Conservation (phyloP, 2,888 invertebrate species). For the Neoaliturus tenellus region DNA sequence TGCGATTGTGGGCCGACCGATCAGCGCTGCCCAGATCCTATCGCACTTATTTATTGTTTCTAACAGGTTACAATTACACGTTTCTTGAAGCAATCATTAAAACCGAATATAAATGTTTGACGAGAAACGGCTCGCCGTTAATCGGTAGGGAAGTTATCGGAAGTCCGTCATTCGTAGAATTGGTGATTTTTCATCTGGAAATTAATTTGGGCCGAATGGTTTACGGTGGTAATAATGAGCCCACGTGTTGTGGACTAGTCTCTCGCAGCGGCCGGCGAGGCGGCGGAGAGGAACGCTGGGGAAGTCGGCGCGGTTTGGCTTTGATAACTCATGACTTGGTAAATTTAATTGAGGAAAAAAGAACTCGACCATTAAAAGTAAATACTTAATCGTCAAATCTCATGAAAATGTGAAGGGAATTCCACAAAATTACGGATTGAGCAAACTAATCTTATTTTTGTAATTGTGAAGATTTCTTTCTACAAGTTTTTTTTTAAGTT, state of each 20-base stretch:
- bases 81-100: conserved; percentile 46
- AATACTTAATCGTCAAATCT: no score
- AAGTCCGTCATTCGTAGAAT: conserved; percentile 43
- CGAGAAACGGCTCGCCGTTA: conserved; percentile 18
- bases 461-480: no score
- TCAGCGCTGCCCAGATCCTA: conserved; percentile 40
- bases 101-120: conserved; percentile 37
- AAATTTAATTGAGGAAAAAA: no score
- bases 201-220: conserved; percentile 42
- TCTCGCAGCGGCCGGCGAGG: no score
- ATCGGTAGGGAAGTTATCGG: conserved; percentile 37
- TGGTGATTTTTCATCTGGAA: conserved; percentile 40
- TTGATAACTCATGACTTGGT: no score
- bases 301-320: no score
- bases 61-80: conserved; percentile 47
- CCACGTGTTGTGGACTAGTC: background rate
- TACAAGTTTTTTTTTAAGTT: no score
- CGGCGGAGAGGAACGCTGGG: no score
- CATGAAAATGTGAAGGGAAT: no score
- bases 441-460: no score
- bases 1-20: conserved; percentile 37
- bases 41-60: conserved; percentile 40
- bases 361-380: no score
- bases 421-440: no score
- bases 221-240: conserved; percentile 34